A percentile compares a stretch with the other conserved stretches of the same genome.
phyloP scores from a whole-genome alignment of 2,888 invertebrate species.

The Bombylius major region DNA sequence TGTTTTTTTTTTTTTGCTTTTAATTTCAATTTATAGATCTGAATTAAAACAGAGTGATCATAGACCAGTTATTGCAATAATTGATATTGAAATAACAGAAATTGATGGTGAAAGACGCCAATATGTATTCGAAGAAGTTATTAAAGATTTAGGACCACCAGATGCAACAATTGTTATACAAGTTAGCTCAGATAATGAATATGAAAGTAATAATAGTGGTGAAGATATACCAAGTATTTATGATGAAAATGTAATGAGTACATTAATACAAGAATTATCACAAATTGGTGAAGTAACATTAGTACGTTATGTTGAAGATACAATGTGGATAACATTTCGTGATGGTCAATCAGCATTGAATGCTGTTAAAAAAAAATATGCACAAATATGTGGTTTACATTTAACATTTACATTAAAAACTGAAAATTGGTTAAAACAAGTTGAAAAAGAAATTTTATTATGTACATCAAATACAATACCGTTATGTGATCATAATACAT shows the following conservation, averaged over 20 bases:
- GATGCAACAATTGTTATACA: constrained; percentile 84
- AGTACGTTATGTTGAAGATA: constrained; percentile 78
- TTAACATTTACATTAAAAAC: constrained; percentile 67
- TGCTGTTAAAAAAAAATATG: constrained; percentile 45
- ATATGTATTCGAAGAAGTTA: constrained; percentile 70
- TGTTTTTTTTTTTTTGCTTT: not conserved
- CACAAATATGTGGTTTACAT: constrained; percentile 51
- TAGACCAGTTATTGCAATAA: constrained; percentile 83
- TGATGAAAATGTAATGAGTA: constrained; percentile 68
- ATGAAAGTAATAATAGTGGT: constrained; percentile 26
- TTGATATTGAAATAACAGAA: constrained; percentile 75
- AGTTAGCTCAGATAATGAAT: constrained; percentile 36
- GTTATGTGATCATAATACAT: constrained; percentile 41
- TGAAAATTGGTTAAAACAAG: constrained; percentile 69
- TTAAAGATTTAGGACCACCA: constrained; percentile 81
- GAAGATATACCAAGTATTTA: constrained; percentile 49
- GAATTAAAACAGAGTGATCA: constrained; percentile 97
- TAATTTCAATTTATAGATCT: constrained; percentile 38
- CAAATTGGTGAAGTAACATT: constrained; percentile 82
- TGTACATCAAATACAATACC: constrained; percentile 78
- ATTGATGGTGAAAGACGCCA: constrained; percentile 67
- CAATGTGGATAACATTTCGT: constrained; percentile 85
- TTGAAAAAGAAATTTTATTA: constrained; percentile 69
- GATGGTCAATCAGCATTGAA: constrained; percentile 79
- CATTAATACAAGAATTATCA: constrained; percentile 65